A percentile compares a stretch with the other conserved stretches of the same genome.
Conservation (phyloP, 2,888 invertebrate species). For the Gastracanthus pulcherrimus region DNA sequence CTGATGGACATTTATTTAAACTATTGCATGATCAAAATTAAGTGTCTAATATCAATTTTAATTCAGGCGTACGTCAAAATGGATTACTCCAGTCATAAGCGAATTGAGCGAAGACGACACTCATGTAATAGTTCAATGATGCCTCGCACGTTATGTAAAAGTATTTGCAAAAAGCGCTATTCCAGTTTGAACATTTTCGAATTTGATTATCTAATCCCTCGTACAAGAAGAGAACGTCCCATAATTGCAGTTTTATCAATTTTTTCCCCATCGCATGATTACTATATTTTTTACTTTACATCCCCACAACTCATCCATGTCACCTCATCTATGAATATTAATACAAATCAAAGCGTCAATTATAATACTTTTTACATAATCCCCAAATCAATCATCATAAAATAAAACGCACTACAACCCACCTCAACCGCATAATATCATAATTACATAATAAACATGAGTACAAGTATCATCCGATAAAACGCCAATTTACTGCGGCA, state of each 20-base stretch:
- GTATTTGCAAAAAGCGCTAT: not conserved
- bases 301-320: too few relatives aligned
- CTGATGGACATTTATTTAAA: not conserved
- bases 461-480: too few relatives aligned
- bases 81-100: not conserved
- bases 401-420: not conserved
- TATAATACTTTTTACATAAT: too few relatives aligned
- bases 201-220: not conserved
- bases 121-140: not conserved
- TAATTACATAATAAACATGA: not conserved
- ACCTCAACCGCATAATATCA: not conserved
- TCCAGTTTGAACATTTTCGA: not conserved
- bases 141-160: not conserved
- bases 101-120: not conserved
- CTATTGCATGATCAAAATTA: not conserved
- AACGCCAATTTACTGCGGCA: too few relatives aligned
- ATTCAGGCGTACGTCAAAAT: not conserved
- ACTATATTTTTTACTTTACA: too few relatives aligned
- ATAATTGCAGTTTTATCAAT: not conserved
- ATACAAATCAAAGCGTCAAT: too few relatives aligned
- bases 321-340: too few relatives aligned
- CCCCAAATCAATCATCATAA: not conserved
- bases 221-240: too few relatives aligned
- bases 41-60: conserved; percentile 16
- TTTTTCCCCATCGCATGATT: not conserved